These are phyloP conservation scores for Sylvilagus bachmani DNA, from an alignment of 2,113 vertebrate genomes.

Conservation along the genomic window DNA sequence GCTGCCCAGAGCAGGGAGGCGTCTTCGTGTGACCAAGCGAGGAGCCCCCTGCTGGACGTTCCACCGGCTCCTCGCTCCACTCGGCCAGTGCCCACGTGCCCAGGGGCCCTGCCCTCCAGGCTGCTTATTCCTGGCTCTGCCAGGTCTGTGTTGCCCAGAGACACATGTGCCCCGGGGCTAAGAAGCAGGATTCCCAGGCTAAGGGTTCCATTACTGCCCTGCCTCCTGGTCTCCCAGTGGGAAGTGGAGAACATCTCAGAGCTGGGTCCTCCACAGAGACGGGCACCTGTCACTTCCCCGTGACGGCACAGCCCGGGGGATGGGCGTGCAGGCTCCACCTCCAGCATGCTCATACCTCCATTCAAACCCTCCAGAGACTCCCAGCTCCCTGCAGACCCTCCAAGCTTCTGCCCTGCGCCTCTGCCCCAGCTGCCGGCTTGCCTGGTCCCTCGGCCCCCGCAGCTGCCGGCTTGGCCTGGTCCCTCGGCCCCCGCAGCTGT, in stretches of 20 bases:
- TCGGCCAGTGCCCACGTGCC: too few relatives aligned
- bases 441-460: background rate
- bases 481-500: background rate
- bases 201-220: constrained; percentile 33
- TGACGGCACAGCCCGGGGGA: background rate
- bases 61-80: too few relatives aligned
- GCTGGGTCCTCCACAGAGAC: background rate
- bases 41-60: background rate
- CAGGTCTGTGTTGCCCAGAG: constrained; percentile 59
- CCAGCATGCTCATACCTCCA: background rate
- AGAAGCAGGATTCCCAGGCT: constrained; percentile 43
- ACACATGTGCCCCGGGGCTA: constrained; percentile 17
- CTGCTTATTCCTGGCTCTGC: constrained; percentile 26
- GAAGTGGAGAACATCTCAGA: background rate
- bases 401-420: background rate
- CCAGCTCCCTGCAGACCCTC: background rate
- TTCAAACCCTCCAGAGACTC: background rate
- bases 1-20: background rate
- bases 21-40: background rate
- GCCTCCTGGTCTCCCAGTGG: constrained; percentile 31
- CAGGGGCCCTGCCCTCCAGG: background rate
- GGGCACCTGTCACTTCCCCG: background rate
- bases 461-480: too few relatives aligned
- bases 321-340: too few relatives aligned
- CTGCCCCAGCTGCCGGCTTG: background rate